Percentiles rank a stretch among this genome's conserved stretches.
phyloP scores from a whole-genome alignment of 2,113 vertebrate genomes.

The Thamnophis sirtalis region DNA sequence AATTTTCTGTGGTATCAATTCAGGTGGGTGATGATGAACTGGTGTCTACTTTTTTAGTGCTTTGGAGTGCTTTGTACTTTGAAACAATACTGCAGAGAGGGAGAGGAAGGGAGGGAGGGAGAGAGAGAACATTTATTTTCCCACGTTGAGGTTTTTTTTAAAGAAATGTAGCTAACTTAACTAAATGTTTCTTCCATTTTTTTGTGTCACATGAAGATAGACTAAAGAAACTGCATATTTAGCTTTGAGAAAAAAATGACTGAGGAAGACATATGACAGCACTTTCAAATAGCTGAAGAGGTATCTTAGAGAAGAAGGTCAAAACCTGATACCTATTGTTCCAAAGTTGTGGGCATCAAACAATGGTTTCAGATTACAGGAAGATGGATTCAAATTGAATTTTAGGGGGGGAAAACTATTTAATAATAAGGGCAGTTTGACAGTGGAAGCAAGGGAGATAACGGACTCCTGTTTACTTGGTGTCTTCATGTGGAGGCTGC shows the following conservation, averaged over 20 bases:
- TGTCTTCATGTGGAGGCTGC: not conserved
- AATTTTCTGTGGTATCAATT: not conserved
- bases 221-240: not conserved
- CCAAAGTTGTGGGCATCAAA: not conserved
- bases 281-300: not conserved
- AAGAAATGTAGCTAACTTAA: not conserved
- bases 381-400: not conserved
- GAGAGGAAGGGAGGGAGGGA: not conserved
- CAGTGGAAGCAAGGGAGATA: not conserved
- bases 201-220: not conserved
- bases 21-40: not conserved
- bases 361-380: not conserved
- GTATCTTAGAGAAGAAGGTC: not conserved
- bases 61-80: not conserved
- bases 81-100: not conserved
- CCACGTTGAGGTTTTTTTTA: not conserved
- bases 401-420: not conserved
- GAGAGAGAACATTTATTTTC: not conserved
- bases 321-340: not conserved
- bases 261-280: not conserved
- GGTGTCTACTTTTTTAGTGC: not conserved
- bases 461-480: not conserved
- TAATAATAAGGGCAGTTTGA: not conserved
- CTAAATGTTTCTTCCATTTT: not conserved
- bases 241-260: not conserved